phyloP scores from a whole-genome alignment of 2,113 vertebrate genomes.

The Ascaphus truei region DNA sequence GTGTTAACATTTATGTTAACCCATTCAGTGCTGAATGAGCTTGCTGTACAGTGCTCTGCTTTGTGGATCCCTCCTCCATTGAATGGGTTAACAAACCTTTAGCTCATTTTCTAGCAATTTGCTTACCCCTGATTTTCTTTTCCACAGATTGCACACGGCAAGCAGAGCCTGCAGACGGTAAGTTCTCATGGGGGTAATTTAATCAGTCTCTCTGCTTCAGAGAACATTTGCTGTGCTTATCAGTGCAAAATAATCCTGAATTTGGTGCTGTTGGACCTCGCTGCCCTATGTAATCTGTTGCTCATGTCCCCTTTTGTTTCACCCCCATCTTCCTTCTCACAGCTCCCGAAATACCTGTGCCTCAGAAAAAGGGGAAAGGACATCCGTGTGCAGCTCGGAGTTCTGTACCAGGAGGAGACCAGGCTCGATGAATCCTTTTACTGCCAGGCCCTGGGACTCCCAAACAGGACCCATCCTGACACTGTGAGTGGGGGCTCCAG shows the following conservation, averaged over 20 bases:
- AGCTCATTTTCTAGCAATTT: too few relatives aligned
- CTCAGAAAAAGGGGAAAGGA: slow-evolving; percentile 64
- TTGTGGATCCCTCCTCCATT: too few relatives aligned
- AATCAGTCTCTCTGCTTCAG: too few relatives aligned
- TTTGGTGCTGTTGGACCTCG: not conserved
- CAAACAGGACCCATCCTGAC: slow-evolving; percentile 81
- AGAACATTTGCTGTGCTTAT: too few relatives aligned
- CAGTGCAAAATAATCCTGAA: too few relatives aligned
- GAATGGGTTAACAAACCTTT: too few relatives aligned
- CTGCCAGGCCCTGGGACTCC: slow-evolving; percentile 67
- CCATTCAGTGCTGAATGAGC: not conserved
- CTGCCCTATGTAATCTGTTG: not conserved
- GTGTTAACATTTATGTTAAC: not conserved
- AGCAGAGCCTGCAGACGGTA: slow-evolving; percentile 21
- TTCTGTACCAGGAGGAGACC: slow-evolving; percentile 53
- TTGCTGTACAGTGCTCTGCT: not conserved
- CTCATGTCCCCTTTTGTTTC: not conserved
- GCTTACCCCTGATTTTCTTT: not conserved
- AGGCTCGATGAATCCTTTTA: slow-evolving; percentile 75
- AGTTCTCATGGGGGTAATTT: too few relatives aligned
- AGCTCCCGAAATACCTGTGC: slow-evolving; percentile 65
- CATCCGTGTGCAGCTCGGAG: slow-evolving; percentile 61
- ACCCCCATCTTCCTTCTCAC: not conserved
- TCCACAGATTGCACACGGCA: slow-evolving; percentile 36
- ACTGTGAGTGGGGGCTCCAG: slow-evolving; percentile 55